phyloP scores from a whole-genome alignment of 1,140 invertebrate genomes.

The Glomeris maerens region DNA sequence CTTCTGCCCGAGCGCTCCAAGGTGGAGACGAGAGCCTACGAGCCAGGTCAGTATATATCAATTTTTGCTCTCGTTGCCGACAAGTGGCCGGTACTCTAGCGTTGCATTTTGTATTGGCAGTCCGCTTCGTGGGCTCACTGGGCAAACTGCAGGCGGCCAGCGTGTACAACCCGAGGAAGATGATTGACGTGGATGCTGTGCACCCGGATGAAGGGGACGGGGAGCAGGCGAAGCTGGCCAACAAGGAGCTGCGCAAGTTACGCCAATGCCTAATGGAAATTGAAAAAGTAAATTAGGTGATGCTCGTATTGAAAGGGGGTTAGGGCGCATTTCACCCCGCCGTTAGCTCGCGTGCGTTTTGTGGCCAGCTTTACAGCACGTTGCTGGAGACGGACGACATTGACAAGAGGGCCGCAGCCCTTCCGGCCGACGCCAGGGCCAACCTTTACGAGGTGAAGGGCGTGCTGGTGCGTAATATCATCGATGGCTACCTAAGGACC shows the following conservation, averaged over 20 bases:
- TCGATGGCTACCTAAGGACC: not conserved
- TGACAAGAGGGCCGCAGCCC: conserved; percentile 34
- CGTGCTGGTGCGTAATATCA: not conserved
- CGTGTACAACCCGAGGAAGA: conserved; percentile 74
- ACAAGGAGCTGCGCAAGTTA: conserved; percentile 44
- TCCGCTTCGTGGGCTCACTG: conserved; percentile 82
- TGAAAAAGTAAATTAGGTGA: conserved; percentile 43
- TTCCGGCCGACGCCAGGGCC: conserved; percentile 3
- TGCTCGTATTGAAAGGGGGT: too few species aligned
- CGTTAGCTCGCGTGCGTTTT: conserved; percentile 6
- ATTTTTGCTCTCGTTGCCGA: not conserved
- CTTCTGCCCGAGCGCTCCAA: conserved; percentile 21
- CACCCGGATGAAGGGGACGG: conserved; percentile 32
- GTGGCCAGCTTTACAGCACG: conserved; percentile 41
- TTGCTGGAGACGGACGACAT: conserved; percentile 56
- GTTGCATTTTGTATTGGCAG: conserved; percentile 21
- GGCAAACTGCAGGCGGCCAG: conserved; percentile 55
- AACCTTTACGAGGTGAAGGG: conserved; percentile 3
- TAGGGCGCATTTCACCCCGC: not conserved
- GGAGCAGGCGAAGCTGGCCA: conserved; percentile 24
- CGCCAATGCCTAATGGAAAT: conserved; percentile 65
- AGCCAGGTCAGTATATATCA: conserved; percentile 24
- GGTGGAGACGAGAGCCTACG: conserved; percentile 26
- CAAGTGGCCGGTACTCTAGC: conserved; percentile 26
- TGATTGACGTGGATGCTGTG: conserved; percentile 72